These are phyloP conservation scores for Hecatera dysodea DNA, from an alignment of 2,888 invertebrate genomes.

Conservation along the genomic window DNA sequence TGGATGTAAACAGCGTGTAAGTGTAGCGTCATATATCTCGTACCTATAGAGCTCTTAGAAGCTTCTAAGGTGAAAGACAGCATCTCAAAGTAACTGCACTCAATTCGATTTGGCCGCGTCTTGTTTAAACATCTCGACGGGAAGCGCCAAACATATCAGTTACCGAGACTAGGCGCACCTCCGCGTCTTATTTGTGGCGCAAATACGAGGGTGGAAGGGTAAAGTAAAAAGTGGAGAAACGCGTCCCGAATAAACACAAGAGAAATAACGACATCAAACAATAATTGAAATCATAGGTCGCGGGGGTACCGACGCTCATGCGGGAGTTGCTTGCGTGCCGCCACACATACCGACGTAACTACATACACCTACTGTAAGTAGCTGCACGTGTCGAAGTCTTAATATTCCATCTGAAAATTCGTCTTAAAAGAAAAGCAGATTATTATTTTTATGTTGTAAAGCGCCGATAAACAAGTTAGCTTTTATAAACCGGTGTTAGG, in stretches of 20 bases:
- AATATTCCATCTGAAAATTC: slow-evolving; percentile 4
- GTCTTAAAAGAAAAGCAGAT: background rate
- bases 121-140: slow-evolving; percentile 83
- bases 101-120: slow-evolving; percentile 80
- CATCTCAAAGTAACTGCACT: slow-evolving; percentile 80
- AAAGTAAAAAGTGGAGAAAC: slow-evolving; percentile 86
- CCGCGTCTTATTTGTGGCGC: slow-evolving; percentile 80
- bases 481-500: slow-evolving; percentile 21
- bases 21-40: slow-evolving; percentile 28
- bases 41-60: slow-evolving; percentile 49
- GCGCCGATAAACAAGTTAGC: slow-evolving; percentile 1
- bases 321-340: slow-evolving; percentile 68
- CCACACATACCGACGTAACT: slow-evolving; percentile 16
- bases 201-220: slow-evolving; percentile 85
- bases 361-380: slow-evolving; percentile 29
- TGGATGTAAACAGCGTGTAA: slow-evolving; percentile 32
- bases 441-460: slow-evolving; percentile 5
- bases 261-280: slow-evolving; percentile 89
- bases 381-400: slow-evolving; percentile 19
- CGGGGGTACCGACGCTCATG: slow-evolving; percentile 72
- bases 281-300: slow-evolving; percentile 89
- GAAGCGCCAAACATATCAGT: slow-evolving; percentile 86
- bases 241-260: slow-evolving; percentile 88
- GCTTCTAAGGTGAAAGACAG: slow-evolving; percentile 64
- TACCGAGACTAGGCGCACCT: slow-evolving; percentile 82